These are phyloP conservation scores for Reticulitermes lucifugus DNA, from an alignment of 2,888 invertebrate genomes.

Conservation along the genomic window DNA sequence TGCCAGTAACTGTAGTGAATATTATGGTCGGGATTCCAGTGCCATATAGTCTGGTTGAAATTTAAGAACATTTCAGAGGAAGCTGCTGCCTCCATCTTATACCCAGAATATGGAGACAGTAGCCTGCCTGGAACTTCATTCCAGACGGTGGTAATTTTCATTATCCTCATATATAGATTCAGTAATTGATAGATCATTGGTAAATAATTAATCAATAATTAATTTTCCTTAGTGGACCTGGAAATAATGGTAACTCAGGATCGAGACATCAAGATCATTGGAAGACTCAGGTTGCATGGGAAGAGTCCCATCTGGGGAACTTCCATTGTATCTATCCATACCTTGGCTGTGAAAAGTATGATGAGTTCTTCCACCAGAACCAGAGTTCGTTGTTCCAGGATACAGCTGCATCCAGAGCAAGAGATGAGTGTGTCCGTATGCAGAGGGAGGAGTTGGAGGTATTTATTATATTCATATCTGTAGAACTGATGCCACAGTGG, in stretches of 20 bases:
- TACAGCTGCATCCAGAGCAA: slow-evolving; percentile 81
- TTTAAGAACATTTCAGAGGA: too few relatives aligned
- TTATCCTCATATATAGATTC: too few relatives aligned
- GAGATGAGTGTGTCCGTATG: slow-evolving; percentile 78
- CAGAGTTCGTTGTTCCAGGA: slow-evolving; percentile 79
- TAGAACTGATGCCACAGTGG: neutral
- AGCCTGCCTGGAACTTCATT: too few relatives aligned
- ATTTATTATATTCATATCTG: slow-evolving; percentile 14
- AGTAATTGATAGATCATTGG: too few relatives aligned
- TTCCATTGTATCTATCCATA: slow-evolving; percentile 80
- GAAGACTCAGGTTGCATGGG: slow-evolving; percentile 72
- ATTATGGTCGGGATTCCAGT: too few relatives aligned
- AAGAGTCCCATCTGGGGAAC: slow-evolving; percentile 80
- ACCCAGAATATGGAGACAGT: too few relatives aligned
- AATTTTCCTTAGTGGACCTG: neutral
- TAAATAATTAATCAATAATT: too few relatives aligned
- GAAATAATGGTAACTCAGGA: neutral
- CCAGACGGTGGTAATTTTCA: too few relatives aligned
- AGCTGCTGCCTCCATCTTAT: too few relatives aligned
- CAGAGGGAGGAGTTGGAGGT: slow-evolving; percentile 78
- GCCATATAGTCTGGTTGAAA: too few relatives aligned
- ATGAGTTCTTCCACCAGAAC: slow-evolving; percentile 80
- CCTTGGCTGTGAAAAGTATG: slow-evolving; percentile 71
- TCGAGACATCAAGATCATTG: neutral
- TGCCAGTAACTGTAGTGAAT: too few relatives aligned